Base-by-base conservation (phyloP, 2,888 invertebrate species). In the Plemyria rubiginata region DNA sequence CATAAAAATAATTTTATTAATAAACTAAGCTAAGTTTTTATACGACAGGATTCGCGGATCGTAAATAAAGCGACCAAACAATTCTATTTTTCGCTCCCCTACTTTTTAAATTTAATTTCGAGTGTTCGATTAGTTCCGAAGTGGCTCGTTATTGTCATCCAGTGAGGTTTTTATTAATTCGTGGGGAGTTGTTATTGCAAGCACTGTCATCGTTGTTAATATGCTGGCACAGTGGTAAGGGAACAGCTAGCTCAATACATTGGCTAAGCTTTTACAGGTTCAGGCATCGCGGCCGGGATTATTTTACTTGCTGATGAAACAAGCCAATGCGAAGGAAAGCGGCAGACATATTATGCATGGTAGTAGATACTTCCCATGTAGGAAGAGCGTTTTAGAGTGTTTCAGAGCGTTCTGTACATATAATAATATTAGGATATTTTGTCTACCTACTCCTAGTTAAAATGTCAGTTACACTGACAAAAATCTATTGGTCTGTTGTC, bases 111-210 rank as follows among this genome's bases (percentile, higher is more conserved):
- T 84, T 82, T 81, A 88, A 87, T 89, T 88, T 86, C 73, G 78
- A 84, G 82, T 83, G 84, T 81, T 84, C 86, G 86, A 90, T 90
- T 89, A 87, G 84, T 88, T 89, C 83, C 82, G 76, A 87, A 87
- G 89, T 86, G 86, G 88, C 77, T 76, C 72, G 82, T 87, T 87
- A 90, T 91, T 91, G 87, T 90, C 82, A 82, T 88, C 75, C 82
- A 88, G 88, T 88, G 87, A 90, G 86, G 80, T 88, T 92, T 91
- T 89, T 90, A 90, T 90, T 90, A 90, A 89, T 90, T 84, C 79
- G 84, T 79, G 80, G 90, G 90, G 89, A 87, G 87, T 87, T 82
- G 78, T 81, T 84, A 82, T 82, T 81, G 81, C 81, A 79, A 78
- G 85, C 82, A 86, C 86, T 87, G 88, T 90, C 84, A 87, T 88